phyloP scores from a whole-genome alignment of 2,113 vertebrate species.

The Kryptolebias marmoratus region DNA sequence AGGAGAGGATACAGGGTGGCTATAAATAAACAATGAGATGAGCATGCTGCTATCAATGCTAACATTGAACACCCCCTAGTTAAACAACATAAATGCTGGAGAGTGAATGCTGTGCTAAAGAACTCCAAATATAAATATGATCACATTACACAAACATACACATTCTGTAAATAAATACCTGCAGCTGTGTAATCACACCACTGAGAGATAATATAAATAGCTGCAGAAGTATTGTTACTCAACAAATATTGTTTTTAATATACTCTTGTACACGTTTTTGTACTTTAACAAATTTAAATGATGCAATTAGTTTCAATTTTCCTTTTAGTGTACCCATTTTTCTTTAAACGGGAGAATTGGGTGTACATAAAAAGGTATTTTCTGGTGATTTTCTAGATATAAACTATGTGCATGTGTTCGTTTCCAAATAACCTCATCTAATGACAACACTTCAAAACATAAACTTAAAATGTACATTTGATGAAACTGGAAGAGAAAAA shows the following conservation, averaged over 20 bases:
- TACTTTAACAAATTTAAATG: background rate
- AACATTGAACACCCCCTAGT: background rate
- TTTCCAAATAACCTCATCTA: too few relatives aligned
- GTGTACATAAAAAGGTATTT: too few relatives aligned
- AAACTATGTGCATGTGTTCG: too few relatives aligned
- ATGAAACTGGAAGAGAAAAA: too few relatives aligned
- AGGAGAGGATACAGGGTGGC: conserved; percentile 22
- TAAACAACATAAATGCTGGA: conserved; percentile 10
- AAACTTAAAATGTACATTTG: too few relatives aligned
- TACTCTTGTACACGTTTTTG: background rate
- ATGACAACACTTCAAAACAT: too few relatives aligned
- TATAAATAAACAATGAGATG: conserved; percentile 61
- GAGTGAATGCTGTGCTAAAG: background rate
- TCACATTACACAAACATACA: conserved; percentile 2
- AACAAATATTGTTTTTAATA: background rate
- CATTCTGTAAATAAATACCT: background rate
- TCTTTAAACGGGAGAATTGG: background rate
- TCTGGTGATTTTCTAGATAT: too few relatives aligned
- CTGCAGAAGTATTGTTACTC: background rate
- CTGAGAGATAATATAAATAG: too few relatives aligned
- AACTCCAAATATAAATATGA: conserved; percentile 2
- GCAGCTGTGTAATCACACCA: background rate
- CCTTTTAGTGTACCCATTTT: too few relatives aligned
- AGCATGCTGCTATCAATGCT: conserved; percentile 27
- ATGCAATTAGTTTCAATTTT: background rate